phyloP scores from a whole-genome alignment of 2,888 invertebrate genomes.

The Cacoxenus indagator region DNA sequence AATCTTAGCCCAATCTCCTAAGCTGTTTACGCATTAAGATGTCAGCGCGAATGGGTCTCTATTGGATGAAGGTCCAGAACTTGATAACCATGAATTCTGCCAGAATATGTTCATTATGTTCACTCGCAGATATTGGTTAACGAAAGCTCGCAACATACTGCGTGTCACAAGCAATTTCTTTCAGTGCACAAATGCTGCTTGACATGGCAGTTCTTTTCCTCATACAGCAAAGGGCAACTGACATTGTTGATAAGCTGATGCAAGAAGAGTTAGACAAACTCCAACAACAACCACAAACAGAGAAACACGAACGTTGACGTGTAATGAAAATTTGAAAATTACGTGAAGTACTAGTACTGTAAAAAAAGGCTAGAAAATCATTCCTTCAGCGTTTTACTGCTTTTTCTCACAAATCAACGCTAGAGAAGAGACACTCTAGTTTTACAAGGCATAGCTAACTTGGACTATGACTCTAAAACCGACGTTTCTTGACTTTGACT shows the following conservation, averaged over 20 bases:
- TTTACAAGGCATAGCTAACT: constrained; percentile 21
- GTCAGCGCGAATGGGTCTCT: too few species aligned
- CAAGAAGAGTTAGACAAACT: background rate
- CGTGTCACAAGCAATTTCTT: background rate
- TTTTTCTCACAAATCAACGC: constrained; percentile 56
- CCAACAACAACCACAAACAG: background rate
- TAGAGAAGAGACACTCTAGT: constrained; percentile 50
- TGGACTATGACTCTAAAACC: background rate
- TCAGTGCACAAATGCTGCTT: background rate
- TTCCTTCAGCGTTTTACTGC: background rate
- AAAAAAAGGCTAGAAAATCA: background rate
- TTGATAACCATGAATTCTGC: too few species aligned
- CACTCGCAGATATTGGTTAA: too few species aligned
- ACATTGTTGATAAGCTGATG: background rate
- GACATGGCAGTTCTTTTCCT: background rate
- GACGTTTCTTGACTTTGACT: background rate
- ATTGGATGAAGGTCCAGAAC: too few species aligned
- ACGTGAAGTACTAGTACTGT: constrained; percentile 16
- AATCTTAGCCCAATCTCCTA: too few species aligned
- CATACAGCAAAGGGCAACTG: background rate
- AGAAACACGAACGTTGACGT: constrained; percentile 50
- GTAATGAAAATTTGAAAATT: constrained; percentile 56
- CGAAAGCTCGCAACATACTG: too few species aligned
- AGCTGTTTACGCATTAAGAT: too few species aligned
- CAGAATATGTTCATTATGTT: too few species aligned